Base-by-base conservation (phyloP, 1,140 invertebrate genomes). In the Chironomus striatipennis region DNA sequence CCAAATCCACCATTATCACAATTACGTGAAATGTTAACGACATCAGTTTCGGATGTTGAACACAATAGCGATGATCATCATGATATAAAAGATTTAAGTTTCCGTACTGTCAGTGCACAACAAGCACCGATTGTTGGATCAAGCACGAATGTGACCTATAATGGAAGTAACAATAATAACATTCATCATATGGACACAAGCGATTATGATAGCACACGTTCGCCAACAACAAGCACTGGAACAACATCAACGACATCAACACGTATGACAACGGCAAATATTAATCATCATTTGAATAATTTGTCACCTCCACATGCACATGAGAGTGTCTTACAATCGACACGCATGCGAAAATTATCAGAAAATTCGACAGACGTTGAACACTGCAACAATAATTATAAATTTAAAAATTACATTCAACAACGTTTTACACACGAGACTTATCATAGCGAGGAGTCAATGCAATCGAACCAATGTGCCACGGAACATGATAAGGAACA, bases 391-490 rank as follows among this genome's bases (percentile, higher is more conserved):
- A 82, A 86, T 77, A 88, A 86, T 73, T 97, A 97, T 84, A 97
- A 98, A 84, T 97, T 96, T 83, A 98, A 98, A 84, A 96, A 93
- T 77, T 94, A 92, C 77, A 97, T 98, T 75, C 95, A 96, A 77
- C 90, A 95, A 79, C 85, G 95, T 72, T 97, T 97, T 79, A 84
- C 81, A 57, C 83, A 84, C 73, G 75, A 76, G 34, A 73, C 67
- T 43, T 70, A 75, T 73, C 80, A 80, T 72, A 79, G 82, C 65
- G 81, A 82, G 75, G 80, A 82, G 74, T 80, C 79, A 10, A 24
- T 65, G 18, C 64, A 65, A 6, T 18, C 24, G 5, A 42, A 67
- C 24, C 34, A 74, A 24, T 20, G 42, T 42, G 43, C 34, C 9
- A 74, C 18, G 4, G 73, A 73, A 42, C 73, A 73, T 73, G 12